Conservation (phyloP, 1,140 invertebrate genomes). For the Kradibia gibbosae region DNA sequence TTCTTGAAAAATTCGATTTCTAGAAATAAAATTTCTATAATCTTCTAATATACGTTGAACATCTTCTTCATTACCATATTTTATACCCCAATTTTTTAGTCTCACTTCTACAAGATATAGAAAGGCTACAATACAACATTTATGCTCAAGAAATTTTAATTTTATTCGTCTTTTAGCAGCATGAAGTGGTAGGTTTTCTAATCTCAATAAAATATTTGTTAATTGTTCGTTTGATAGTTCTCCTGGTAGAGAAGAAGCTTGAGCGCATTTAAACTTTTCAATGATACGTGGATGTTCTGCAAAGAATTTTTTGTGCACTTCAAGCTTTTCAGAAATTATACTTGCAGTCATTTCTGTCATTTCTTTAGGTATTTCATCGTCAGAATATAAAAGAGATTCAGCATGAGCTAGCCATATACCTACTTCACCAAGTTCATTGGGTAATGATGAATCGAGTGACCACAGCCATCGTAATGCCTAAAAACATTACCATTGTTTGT, state of each 20-base stretch:
- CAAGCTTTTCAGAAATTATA: constrained; percentile 88
- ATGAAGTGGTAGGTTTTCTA: constrained; percentile 80
- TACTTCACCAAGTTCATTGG: constrained; percentile 86
- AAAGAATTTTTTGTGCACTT: constrained; percentile 93
- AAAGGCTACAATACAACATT: constrained; percentile 93
- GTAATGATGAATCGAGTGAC: constrained; percentile 86
- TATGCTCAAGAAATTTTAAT: constrained; percentile 92
- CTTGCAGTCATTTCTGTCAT: constrained; percentile 90
- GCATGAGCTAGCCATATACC: constrained; percentile 93
- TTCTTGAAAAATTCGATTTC: constrained; percentile 93
- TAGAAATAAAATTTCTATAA: constrained; percentile 92
- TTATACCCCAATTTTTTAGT: constrained; percentile 89
- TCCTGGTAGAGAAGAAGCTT: constrained; percentile 75
- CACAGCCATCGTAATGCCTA: constrained; percentile 89
- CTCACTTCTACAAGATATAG: constrained; percentile 91
- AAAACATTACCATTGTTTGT: constrained; percentile 30
- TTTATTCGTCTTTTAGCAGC: constrained; percentile 84
- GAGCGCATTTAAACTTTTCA: constrained; percentile 82
- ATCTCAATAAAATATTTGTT: constrained; percentile 82
- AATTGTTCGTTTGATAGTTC: constrained; percentile 85
- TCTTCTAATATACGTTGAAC: constrained; percentile 89
- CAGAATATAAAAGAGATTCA: constrained; percentile 84
- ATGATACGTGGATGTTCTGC: constrained; percentile 83
- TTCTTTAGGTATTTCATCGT: constrained; percentile 85
- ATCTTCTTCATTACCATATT: constrained; percentile 88